Base-by-base conservation (phyloP, 2,797 vertebrate genomes). In the Pelochelys cantorii region DNA sequence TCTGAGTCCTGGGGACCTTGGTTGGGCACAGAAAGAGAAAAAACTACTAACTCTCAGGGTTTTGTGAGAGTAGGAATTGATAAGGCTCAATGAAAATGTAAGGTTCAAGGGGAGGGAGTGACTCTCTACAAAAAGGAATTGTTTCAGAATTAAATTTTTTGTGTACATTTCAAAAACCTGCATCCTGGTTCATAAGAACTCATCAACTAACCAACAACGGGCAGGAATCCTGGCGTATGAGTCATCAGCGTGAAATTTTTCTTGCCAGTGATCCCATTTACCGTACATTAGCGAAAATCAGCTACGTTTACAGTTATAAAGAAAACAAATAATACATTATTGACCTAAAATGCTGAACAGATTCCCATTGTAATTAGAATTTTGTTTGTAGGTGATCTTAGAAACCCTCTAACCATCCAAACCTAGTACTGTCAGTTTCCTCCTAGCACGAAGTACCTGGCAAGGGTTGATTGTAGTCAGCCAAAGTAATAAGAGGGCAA, bases 381-480 rank as follows among this genome's bases (percentile, higher is more conserved):
- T 83, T 22, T 85, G 25, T 87, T 94, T 93, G 93, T 79, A 95
- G 57, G 52, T 90, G 77, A 97, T 90, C 52, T 92, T 77, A 84
- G 89, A 92, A 85, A 53, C 53, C 5, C 56, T 12, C 3, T 31
- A 29, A 62, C 29, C 7, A 93, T 95, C 92, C 48, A 86, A 85
- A 93, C 85, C 37, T 53, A 92, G 52, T 5, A 18, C 37, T 54
- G 10, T 78, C 62, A 89, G 56, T 83, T 90, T 65, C 60, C 18
- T 95, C 77, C 68, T 74, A 29, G 15, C 60, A 84, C 88, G 75
- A 83, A 87, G 6, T 83, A 94, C 37, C 12, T 62, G 83, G 37
- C 59, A 90, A 68, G 29, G 34, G 86, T 78, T 60, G 83, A 60
- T 34, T 87, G 15, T 2, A 1, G 31, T 92, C 59, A 92, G 52